These are phyloP conservation scores for Unio pictorum DNA, from an alignment of 2,888 invertebrate genomes.

Conservation along the genomic window DNA sequence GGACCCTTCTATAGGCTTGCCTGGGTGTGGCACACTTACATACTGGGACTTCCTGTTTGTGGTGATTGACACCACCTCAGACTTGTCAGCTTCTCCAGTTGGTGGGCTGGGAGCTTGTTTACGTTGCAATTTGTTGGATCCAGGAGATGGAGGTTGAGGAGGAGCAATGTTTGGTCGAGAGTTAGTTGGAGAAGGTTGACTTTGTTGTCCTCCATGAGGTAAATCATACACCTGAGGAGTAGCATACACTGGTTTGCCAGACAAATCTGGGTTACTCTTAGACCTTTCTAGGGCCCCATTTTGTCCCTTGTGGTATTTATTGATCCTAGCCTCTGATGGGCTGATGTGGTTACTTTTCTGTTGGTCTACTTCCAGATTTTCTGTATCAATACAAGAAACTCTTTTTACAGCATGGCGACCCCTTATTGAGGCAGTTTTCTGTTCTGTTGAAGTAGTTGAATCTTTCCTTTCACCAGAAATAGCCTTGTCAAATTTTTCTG, in stretches of 20 bases:
- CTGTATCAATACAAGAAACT: slow-evolving; percentile 57
- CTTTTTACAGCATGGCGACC: slow-evolving; percentile 77
- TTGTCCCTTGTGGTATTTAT: slow-evolving; percentile 43
- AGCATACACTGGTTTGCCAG: slow-evolving; percentile 35
- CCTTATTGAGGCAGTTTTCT: slow-evolving; percentile 90
- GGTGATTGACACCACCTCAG: slow-evolving; percentile 56
- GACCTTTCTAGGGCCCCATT: slow-evolving; percentile 50
- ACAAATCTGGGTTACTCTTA: slow-evolving; percentile 57
- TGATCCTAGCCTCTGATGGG: slow-evolving; percentile 52
- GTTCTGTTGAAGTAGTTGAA: slow-evolving; percentile 38
- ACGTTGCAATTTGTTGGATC: slow-evolving; percentile 37
- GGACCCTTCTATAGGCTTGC: slow-evolving; percentile 31
- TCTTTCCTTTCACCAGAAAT: slow-evolving; percentile 31
- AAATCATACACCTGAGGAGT: slow-evolving; percentile 36
- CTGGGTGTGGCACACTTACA: slow-evolving; percentile 47
- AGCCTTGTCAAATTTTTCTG: slow-evolving; percentile 68
- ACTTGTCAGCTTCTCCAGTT: slow-evolving; percentile 31
- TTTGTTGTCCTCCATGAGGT: slow-evolving; percentile 13
- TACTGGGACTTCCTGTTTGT: slow-evolving; percentile 60
- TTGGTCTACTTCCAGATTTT: slow-evolving; percentile 33
- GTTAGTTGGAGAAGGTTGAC: slow-evolving; percentile 18
- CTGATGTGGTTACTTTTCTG: slow-evolving; percentile 39
- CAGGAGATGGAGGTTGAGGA: slow-evolving; percentile 50
- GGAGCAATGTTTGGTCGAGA: slow-evolving; percentile 38
- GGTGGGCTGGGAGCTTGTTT: slow-evolving; percentile 52